Conservation (phyloP, 2,888 invertebrate genomes). For the Polietes domitor region DNA sequence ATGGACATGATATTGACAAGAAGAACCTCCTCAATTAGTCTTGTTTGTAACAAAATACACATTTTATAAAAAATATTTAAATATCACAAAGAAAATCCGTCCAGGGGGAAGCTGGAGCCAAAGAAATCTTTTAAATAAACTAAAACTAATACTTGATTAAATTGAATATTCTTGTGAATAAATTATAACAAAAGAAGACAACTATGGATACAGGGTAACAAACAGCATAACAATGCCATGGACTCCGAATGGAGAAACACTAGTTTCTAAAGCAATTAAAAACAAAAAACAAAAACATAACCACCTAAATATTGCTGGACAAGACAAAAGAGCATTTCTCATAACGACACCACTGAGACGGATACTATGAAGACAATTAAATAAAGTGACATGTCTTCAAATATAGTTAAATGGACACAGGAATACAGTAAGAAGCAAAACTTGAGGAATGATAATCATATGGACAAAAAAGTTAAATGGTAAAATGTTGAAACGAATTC, state of each 20-base stretch:
- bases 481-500: no score
- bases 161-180: conserved; percentile 58
- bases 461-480: no score
- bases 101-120: no score
- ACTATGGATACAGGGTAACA: no score
- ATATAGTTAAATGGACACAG: conserved; percentile 34
- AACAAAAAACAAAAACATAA: conserved; percentile 27
- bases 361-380: conserved; percentile 49
- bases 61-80: background rate
- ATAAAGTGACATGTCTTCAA: conserved; percentile 54
- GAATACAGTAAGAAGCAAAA: background rate
- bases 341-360: conserved; percentile 40
- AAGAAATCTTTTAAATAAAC: conserved; percentile 54
- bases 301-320: background rate
- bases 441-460: no score
- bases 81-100: no score
- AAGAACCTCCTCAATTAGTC: no score
- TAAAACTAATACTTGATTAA: conserved; percentile 61
- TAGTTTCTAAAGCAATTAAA: conserved; percentile 62
- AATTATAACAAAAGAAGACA: no score
- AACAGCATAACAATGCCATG: no score
- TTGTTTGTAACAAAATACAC: background rate
- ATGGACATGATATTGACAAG: no score
- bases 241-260: background rate
- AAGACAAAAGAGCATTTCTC: conserved; percentile 17